Percentiles rank a stretch among this genome's conserved stretches.
phyloP scores from a whole-genome alignment of 2,113 vertebrate species.

The Hippoglossus stenolepis region DNA sequence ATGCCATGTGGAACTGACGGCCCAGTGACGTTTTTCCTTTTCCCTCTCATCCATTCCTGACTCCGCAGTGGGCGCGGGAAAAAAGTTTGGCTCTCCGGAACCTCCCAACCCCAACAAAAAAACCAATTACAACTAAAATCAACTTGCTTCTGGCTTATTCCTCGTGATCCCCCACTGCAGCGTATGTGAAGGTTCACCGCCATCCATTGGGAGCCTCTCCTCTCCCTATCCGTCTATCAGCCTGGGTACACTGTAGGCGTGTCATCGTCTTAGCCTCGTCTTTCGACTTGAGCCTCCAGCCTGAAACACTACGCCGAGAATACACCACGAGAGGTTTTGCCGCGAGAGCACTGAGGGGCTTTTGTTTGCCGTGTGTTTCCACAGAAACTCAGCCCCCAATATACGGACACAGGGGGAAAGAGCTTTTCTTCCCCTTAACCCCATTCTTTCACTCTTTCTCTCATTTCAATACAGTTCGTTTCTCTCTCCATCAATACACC shows the following conservation, averaged over 20 bases:
- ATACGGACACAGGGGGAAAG: conserved; percentile 66
- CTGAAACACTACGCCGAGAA: conserved; percentile 80
- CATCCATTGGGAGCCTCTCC: conserved; percentile 39
- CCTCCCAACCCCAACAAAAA: conserved; percentile 12
- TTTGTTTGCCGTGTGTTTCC: conserved; percentile 82
- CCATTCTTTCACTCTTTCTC: conserved; percentile 47
- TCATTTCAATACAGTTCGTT: conserved; percentile 51
- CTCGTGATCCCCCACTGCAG: conserved; percentile 34
- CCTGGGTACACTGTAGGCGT: conserved; percentile 47
- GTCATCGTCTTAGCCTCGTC: conserved; percentile 53
- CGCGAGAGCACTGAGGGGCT: conserved; percentile 77
- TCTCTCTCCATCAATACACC: conserved; percentile 16
- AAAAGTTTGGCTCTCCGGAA: conserved; percentile 22
- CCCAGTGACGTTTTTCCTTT: conserved; percentile 24
- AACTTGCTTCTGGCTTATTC: conserved; percentile 49
- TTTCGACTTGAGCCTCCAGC: conserved; percentile 66
- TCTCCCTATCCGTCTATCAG: conserved; percentile 31
- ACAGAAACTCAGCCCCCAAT: conserved; percentile 78
- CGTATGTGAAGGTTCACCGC: conserved; percentile 25
- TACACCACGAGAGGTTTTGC: conserved; percentile 71
- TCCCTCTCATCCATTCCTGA: conserved; percentile 21
- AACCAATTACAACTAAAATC: conserved; percentile 55
- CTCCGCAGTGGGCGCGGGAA: background rate
- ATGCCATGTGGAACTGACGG: conserved; percentile 46
- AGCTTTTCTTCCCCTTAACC: conserved; percentile 52